A percentile compares a stretch with the other conserved stretches of the same genome.
These are phyloP conservation scores for Physocephala rufipes DNA, from an alignment of 2,888 invertebrate genomes.

Conservation along the genomic window DNA sequence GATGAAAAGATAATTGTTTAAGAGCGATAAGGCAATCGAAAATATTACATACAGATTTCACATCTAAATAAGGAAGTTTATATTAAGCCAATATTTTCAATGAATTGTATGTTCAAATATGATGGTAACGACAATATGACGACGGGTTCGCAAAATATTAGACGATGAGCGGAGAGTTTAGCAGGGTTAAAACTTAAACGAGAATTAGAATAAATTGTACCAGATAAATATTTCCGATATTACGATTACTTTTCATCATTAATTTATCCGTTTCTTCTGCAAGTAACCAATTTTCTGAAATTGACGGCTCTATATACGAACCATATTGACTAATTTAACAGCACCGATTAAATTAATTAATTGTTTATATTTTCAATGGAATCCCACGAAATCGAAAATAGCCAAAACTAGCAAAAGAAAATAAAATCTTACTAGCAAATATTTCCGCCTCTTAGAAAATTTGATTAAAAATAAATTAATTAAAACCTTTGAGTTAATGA, in stretches of 20 bases:
- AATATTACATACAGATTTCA: conserved; percentile 25
- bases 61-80: conserved; percentile 26
- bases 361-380: not conserved
- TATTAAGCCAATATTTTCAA: not conserved
- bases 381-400: not conserved
- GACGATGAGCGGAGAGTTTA: conserved; percentile 28
- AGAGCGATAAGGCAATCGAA: conserved; percentile 38
- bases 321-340: not conserved
- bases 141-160: conserved; percentile 11
- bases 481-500: too few species aligned
- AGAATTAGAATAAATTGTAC: conserved; percentile 41
- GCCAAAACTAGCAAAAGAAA: too few species aligned
- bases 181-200: conserved; percentile 63
- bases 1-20: conserved; percentile 65
- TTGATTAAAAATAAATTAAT: too few species aligned
- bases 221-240: not conserved
- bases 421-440: too few species aligned
- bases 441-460: too few species aligned
- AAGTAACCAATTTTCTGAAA: too few species aligned
- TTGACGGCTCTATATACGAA: too few species aligned
- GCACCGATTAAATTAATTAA: not conserved
- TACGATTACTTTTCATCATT: too few species aligned
- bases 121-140: conserved; percentile 9
- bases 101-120: conserved; percentile 2
- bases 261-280: too few species aligned